Conservation (phyloP, 64 coral and sea anemone genomes). For the Stichodactyla helianthus region DNA sequence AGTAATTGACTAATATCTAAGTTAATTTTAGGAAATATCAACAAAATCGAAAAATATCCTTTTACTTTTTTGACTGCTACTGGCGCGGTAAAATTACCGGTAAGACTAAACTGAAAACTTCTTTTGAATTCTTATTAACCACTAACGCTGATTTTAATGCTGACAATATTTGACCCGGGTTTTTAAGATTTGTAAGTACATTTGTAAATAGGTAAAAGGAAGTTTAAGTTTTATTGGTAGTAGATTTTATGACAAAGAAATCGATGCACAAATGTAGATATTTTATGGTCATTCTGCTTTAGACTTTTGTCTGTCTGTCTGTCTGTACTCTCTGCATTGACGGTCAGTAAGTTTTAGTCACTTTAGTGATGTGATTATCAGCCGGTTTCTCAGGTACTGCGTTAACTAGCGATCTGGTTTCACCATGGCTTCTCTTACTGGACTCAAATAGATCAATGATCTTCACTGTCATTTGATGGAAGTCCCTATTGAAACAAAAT, state of each 20-base stretch:
- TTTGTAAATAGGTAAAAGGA: not conserved
- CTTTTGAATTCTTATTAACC: not conserved
- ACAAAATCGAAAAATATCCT: too few relatives aligned
- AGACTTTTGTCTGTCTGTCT: not conserved
- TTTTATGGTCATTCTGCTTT: not conserved
- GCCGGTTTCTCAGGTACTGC: too few relatives aligned
- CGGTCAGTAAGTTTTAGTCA: not conserved
- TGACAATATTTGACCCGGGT: not conserved
- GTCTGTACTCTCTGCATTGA: not conserved
- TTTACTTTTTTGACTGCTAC: too few relatives aligned
- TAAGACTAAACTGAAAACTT: not conserved
- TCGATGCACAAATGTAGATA: not conserved
- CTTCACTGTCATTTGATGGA: too few relatives aligned
- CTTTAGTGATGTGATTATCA: too few relatives aligned
- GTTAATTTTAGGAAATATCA: too few relatives aligned
- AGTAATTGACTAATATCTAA: too few relatives aligned
- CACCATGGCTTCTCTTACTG: too few relatives aligned
- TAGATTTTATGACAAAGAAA: not conserved
- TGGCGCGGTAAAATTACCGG: too few relatives aligned
- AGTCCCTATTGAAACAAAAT: too few relatives aligned
- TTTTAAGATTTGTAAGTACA: slow-evolving; percentile 4
- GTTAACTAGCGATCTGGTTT: too few relatives aligned
- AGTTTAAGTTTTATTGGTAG: not conserved
- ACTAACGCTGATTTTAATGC: not conserved
- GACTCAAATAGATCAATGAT: too few relatives aligned